Evolutionary conservation across 2,113 vertebrate species (phyloP).

Genomic region (Tyto alba): DNA sequence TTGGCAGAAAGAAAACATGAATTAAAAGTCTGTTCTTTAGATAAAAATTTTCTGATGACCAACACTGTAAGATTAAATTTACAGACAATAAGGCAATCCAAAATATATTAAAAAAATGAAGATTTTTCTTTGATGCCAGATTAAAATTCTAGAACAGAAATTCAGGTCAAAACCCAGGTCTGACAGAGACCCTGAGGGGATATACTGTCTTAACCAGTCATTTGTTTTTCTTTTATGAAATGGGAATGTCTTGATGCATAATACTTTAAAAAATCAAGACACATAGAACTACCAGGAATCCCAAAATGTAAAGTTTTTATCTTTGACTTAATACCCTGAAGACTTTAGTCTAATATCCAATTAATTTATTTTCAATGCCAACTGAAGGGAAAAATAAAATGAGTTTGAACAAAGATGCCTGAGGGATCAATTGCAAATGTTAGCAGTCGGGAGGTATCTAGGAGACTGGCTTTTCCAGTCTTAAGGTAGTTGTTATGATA

Average conservation of each 20-base stretch:
- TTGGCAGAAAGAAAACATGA: not conserved
- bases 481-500: not conserved
- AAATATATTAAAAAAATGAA: not conserved
- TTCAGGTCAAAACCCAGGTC: slow-evolving; percentile 1
- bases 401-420: not conserved
- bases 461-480: not conserved
- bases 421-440: not conserved
- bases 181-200: not conserved
- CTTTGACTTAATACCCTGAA: not conserved
- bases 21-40: not conserved
- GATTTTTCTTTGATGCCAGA: not conserved
- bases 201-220: slow-evolving; percentile 3
- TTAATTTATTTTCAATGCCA: slow-evolving; percentile 19
- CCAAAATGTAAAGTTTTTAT: not conserved
- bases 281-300: not conserved
- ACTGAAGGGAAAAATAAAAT: slow-evolving; percentile 2
- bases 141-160: not conserved
- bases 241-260: not conserved
- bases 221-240: not conserved
- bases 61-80: not conserved
- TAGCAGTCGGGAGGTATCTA: not conserved
- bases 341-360: not conserved
- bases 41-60: not conserved
- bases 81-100: not conserved
- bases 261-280: not conserved